Evolutionary conservation across 92 coral and sea anemone genomes (phyloP), one percentile per base, ranked within the genome.

Genomic region (Phenganax stokvisi): DNA sequence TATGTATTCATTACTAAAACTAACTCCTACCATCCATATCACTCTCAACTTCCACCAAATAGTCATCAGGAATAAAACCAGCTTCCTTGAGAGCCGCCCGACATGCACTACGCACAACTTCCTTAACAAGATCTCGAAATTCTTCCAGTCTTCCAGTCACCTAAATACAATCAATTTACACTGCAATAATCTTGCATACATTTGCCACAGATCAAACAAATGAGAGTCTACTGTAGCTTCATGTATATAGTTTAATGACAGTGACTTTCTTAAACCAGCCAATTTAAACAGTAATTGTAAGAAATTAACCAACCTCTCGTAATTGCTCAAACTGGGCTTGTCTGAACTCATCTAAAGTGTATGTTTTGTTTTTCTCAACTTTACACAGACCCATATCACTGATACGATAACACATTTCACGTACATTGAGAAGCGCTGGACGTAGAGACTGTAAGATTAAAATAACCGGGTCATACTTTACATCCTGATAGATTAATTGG

Each of bases 371-470:
- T 67, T 90, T 94, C 85, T 94, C 98, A 53, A 94, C 98, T 69
- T 90, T 73, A 67, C 98, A 94, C 76, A 94, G 88, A 0, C 98
- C 98, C 98, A 94, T 94, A 85, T 94, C 98, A 85, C 98, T 94
- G 83, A 94, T 94, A 37, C 98, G 92, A 85, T 94, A 94, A 80
- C 98, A 94, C 98, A 94, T 94, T 80, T 94, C 98, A 10, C 98
- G 92, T 10, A 94, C 98, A 84, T 94, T 94, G 59, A 94, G 85
- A n/a, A 94, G 86, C 6, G 97, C 97, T 56, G 97, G 97, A 51
- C 97, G 85, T 0, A 92, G 87, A n/a, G 96, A 90, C 97, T 92
- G 55, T 0, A 31, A 37, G 68, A 30, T 56, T 61, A 78, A 70
- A 16, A 31, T 37, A 5, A 37, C 47, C 2, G 44, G 12, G 11